Percentiles rank a stretch among this genome's conserved stretches.
Evolutionary conservation across 2,888 invertebrate species (phyloP).

Genomic region (Drosophila rellima): DNA sequence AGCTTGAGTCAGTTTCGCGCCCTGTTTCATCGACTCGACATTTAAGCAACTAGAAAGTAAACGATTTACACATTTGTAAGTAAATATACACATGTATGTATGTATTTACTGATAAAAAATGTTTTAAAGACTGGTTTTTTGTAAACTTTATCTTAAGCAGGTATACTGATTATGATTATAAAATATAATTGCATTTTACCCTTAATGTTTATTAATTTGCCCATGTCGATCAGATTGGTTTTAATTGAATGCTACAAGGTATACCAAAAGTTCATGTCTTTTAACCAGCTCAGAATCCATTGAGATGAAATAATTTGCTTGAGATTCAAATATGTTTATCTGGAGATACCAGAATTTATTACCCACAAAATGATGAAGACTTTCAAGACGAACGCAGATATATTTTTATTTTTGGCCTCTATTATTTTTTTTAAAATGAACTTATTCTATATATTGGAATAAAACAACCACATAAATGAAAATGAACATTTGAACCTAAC

Average conservation of each 20-base stretch:
- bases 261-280: conserved; percentile 36
- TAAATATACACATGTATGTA: conserved; percentile 32
- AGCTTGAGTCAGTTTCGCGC: conserved; percentile 24
- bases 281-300: not conserved
- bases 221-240: conserved; percentile 19
- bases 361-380: not conserved
- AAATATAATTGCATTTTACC: conserved; percentile 32
- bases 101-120: conserved; percentile 62
- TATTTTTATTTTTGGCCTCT: conserved; percentile 1
- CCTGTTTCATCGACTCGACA: conserved; percentile 32
- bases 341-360: not conserved
- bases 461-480: conserved; percentile 14
- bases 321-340: conserved; percentile 4
- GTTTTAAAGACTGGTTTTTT: conserved; percentile 85
- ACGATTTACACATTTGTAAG: conserved; percentile 42
- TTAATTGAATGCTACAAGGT: conserved; percentile 23
- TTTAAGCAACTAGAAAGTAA: conserved; percentile 34
- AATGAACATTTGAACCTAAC: conserved; percentile 67
- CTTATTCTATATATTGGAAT: conserved; percentile 13
- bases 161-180: conserved; percentile 54
- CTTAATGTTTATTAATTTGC: conserved; percentile 14
- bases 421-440: not conserved
- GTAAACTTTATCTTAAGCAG: conserved; percentile 82
- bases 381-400: conserved; percentile 7
- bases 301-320: not conserved